Conservation (phyloP, 2,113 vertebrate genomes). For the Struthidea cinerea region DNA sequence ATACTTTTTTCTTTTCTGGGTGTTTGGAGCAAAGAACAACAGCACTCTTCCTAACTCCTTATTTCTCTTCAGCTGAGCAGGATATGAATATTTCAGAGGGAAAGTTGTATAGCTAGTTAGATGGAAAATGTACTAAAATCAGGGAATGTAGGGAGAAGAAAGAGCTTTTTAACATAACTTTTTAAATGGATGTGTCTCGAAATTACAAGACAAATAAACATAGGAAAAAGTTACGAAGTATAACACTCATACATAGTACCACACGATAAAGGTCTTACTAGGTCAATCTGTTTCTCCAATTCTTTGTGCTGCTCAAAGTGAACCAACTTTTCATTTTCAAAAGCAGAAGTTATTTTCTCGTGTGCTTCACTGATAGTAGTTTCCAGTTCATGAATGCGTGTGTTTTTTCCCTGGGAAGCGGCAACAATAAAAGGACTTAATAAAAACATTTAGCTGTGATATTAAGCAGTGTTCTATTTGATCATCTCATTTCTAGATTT, state of each 20-base stretch:
- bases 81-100: background rate
- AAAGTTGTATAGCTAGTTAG: background rate
- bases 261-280: slow-evolving; percentile 70
- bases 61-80: background rate
- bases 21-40: background rate
- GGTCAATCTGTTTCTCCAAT: slow-evolving; percentile 81
- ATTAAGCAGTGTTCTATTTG: background rate
- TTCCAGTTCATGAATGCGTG: slow-evolving; percentile 77
- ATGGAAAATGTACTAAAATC: background rate
- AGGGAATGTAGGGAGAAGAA: background rate
- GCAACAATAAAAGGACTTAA: background rate
- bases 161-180: background rate
- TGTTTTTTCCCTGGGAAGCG: slow-evolving; percentile 75
- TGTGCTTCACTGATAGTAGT: slow-evolving; percentile 76
- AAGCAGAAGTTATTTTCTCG: slow-evolving; percentile 75
- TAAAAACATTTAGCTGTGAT: background rate
- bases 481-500: background rate
- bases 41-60: background rate
- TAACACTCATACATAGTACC: background rate
- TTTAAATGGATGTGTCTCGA: background rate
- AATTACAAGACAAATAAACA: background rate
- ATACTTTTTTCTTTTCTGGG: background rate
- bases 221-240: background rate
- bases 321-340: slow-evolving; percentile 79
- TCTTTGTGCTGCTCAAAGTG: slow-evolving; percentile 79